These are phyloP conservation scores for Notocelia uddmanniana DNA, from an alignment of 2,888 invertebrate species.

Conservation along the genomic window DNA sequence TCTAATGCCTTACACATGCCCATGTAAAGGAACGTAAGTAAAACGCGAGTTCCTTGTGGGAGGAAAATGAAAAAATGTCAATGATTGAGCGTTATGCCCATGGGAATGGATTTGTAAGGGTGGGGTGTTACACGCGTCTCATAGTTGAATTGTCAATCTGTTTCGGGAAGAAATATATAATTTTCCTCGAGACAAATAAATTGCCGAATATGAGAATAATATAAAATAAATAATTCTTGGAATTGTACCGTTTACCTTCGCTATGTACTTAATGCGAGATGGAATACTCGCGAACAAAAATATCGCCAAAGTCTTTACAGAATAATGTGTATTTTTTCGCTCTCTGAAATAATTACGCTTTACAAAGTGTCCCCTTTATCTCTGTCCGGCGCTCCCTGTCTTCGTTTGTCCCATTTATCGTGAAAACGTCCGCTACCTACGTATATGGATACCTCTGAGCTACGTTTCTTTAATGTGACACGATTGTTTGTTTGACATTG, in stretches of 20 bases:
- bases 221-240: slow-evolving; percentile 30
- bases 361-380: slow-evolving; percentile 73
- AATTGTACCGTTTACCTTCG: slow-evolving; percentile 44
- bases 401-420: slow-evolving; percentile 68
- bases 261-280: slow-evolving; percentile 25
- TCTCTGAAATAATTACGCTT: slow-evolving; percentile 72
- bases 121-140: slow-evolving; percentile 70
- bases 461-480: slow-evolving; percentile 30
- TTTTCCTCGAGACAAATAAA: slow-evolving; percentile 47
- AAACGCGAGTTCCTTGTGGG: slow-evolving; percentile 51
- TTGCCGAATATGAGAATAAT: slow-evolving; percentile 47
- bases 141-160: slow-evolving; percentile 74
- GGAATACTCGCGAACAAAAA: slow-evolving; percentile 26
- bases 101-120: slow-evolving; percentile 78
- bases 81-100: slow-evolving; percentile 83
- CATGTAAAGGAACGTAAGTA: slow-evolving; percentile 52
- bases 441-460: slow-evolving; percentile 6
- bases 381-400: slow-evolving; percentile 66
- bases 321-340: slow-evolving; percentile 50
- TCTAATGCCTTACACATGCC: slow-evolving; percentile 62
- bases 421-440: slow-evolving; percentile 45
- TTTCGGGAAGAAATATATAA: slow-evolving; percentile 59
- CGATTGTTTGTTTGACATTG: slow-evolving; percentile 23
- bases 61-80: slow-evolving; percentile 72
- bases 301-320: slow-evolving; percentile 38